These are phyloP conservation scores for Drosophila trichaetosa DNA, from an alignment of 2,888 invertebrate species.

Conservation along the genomic window DNA sequence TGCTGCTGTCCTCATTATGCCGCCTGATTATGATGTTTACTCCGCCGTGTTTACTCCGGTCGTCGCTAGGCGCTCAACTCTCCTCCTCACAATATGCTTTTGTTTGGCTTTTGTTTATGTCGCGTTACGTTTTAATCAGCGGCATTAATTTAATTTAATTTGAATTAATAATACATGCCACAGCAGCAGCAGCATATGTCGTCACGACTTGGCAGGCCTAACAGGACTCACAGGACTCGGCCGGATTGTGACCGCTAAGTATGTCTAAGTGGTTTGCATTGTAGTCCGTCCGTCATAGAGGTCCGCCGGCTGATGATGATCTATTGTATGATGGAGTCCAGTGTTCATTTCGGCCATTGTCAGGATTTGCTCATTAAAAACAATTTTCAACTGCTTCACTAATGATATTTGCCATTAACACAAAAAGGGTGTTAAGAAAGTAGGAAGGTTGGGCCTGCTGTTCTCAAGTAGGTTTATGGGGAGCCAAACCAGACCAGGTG, in stretches of 20 bases:
- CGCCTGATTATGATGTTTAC: conserved; percentile 63
- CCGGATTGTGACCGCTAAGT: conserved; percentile 52
- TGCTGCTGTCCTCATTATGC: conserved; percentile 20
- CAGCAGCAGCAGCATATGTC: conserved; percentile 12
- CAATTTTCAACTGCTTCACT: conserved; percentile 45
- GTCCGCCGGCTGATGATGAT: conserved; percentile 38
- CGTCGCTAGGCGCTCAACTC: conserved; percentile 46
- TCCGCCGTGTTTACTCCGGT: neutral
- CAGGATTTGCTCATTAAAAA: conserved; percentile 69
- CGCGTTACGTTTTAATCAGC: conserved; percentile 68
- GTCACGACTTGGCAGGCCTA: conserved; percentile 1
- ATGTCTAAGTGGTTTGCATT: conserved; percentile 72
- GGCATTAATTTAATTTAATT: conserved; percentile 80
- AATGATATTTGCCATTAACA: conserved; percentile 28
- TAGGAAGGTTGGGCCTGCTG: neutral
- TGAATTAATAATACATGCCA: conserved; percentile 68
- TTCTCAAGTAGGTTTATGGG: conserved; percentile 16
- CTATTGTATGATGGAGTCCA: conserved; percentile 62
- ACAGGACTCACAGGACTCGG: conserved; percentile 4
- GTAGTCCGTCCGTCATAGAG: conserved; percentile 18
- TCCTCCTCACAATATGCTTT: conserved; percentile 24
- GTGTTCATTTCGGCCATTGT: conserved; percentile 36
- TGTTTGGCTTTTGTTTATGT: conserved; percentile 63
- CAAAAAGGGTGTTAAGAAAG: neutral
- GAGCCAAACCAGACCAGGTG: conserved; percentile 21